Evolutionary conservation across 1,140 invertebrate species (phyloP), one percentile per base, ranked within the genome.

Genomic region (Drosophila punjabiensis): DNA sequence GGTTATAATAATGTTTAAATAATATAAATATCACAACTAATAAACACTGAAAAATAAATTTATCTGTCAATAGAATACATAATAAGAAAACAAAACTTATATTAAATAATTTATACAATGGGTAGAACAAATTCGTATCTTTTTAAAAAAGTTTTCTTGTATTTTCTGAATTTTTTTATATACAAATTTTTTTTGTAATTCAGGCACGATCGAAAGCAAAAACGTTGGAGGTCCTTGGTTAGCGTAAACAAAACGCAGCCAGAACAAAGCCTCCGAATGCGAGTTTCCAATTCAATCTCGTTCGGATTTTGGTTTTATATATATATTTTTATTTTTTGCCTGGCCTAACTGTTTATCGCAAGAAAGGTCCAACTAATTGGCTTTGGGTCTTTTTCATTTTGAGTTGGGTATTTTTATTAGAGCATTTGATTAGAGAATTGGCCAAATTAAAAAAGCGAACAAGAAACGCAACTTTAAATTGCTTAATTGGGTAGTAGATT

Each of bases 261-360:
- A 76, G 50, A 61, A 79, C 61, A 59, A 52, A 61, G 30, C 32
- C 52, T 13, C 10, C 28, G 16, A 45, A 58, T 32, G 18, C 20
- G 66, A 68, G 56, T 69, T 87, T 70, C 45, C 45, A 69, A 68
- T 82, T 71, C 48, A 66, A 79, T 70, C 55, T 71, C 68, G 45
- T 74, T 62, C 53, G 53, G 28, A 45, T 70, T 60, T 58, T 20
- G 45, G 32, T 41, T 60, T 64, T 60, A 37, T n/a, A n/a, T n/a
- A n/a, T n/a, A n/a, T n/a, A n/a, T n/a, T n/a, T n/a, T 24, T 24
- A 2, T 24, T 78, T 78, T 48, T 47, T n/a, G 16, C 33, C 52
- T 41, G 61, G 50, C 16, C 81, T 85, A 89, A 89, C 85, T 89
- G 85, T 89, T 89, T 89, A 89, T 90, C 85, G 67, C 78, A 79